These are phyloP conservation scores for Dynastes hyllus DNA, from an alignment of 2,888 invertebrate species.

Conservation along the genomic window DNA sequence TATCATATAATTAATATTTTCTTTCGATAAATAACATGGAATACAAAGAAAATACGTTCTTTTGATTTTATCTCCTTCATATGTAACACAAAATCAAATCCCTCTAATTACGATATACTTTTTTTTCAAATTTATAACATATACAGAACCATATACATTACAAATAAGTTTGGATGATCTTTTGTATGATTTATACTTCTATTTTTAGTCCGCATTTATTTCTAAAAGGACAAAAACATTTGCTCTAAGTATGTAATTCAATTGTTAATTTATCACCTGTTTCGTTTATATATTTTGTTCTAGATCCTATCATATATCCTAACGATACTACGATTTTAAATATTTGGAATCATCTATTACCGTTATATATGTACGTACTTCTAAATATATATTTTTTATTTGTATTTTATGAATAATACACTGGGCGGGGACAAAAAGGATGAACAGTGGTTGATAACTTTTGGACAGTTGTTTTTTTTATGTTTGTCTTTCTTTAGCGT, in stretches of 20 bases:
- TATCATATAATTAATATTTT: slow-evolving; percentile 18
- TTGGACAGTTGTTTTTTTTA: neutral
- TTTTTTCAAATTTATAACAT: slow-evolving; percentile 31
- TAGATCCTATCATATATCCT: no score
- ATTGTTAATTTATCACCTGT: no score
- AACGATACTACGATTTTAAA: no score
- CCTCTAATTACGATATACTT: neutral
- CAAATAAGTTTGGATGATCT: neutral
- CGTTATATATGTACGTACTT: no score
- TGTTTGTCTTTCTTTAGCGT: neutral
- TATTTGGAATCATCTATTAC: no score
- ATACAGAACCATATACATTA: slow-evolving; percentile 34
- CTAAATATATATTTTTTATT: no score
- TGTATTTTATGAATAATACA: no score
- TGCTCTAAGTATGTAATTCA: neutral
- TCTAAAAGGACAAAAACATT: neutral
- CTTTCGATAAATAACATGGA: slow-evolving; percentile 23
- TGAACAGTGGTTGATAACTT: neutral
- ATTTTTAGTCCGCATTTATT: neutral
- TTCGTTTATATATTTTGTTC: no score
- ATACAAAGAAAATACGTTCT: slow-evolving; percentile 35
- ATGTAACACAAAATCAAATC: slow-evolving; percentile 35
- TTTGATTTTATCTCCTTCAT: slow-evolving; percentile 7
- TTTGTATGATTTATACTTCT: neutral
- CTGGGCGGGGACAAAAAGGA: no score